phyloP scores from a whole-genome alignment of 92 coral and sea anemone species.

The Actinernus sp. region DNA sequence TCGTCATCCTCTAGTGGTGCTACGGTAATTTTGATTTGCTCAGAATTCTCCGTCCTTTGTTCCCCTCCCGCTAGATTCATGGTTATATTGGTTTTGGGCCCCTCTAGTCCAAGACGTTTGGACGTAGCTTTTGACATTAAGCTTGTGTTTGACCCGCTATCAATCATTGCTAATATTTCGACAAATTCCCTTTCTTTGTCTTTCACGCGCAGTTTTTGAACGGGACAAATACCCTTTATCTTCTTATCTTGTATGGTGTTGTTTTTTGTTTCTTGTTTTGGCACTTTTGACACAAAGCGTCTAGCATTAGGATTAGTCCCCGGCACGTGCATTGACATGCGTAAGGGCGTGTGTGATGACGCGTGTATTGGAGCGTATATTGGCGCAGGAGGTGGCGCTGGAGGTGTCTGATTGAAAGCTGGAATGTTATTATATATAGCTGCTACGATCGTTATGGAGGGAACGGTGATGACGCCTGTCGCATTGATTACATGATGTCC shows the following conservation, averaged over 20 bases:
- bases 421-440: neutral
- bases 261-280: constrained; percentile 12
- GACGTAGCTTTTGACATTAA: constrained; percentile 37
- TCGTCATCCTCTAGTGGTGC: constrained; percentile 16
- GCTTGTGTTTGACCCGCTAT: constrained; percentile 56
- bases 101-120: constrained; percentile 30
- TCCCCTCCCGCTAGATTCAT: constrained; percentile 52
- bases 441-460: constrained; percentile 39
- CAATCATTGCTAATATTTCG: constrained; percentile 45
- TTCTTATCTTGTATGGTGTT: neutral
- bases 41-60: constrained; percentile 36
- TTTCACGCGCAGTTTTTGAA: constrained; percentile 34
- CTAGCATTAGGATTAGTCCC: too few relatives aligned
- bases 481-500: constrained; percentile 46
- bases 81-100: constrained; percentile 30
- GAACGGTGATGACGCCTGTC: constrained; percentile 46
- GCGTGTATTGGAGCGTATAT: too few relatives aligned
- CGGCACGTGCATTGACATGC: too few relatives aligned
- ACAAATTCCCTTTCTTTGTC: constrained; percentile 17
- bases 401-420: neutral
- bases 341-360: too few relatives aligned
- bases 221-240: constrained; percentile 27
- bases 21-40: constrained; percentile 23
- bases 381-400: constrained; percentile 7
- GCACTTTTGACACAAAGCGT: constrained; percentile 12